Base-by-base conservation (phyloP, 2,888 invertebrate species). In the Lydus trimaculatus region DNA sequence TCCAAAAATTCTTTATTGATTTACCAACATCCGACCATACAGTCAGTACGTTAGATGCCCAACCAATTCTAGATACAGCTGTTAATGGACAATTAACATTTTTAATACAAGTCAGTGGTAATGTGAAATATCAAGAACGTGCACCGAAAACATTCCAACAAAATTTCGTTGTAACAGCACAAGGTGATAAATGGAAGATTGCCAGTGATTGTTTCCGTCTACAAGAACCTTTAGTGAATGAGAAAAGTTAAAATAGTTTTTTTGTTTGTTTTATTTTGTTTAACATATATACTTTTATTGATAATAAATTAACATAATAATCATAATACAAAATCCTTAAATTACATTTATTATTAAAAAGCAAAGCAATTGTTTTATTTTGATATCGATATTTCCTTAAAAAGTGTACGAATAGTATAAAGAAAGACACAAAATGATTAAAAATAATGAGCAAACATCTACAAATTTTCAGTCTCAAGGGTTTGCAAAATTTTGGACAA, bases 121-220 rank as follows among this genome's bases (percentile, higher is more conserved):
- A 90, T 67, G 94, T 97, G 0, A 92, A 91, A 75, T 95, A 92
- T 78, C 89, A 87, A 71, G 87, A 87, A 31, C 89, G 89, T 78
- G 75, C 85, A 0, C 80, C 88, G 20, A 91, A 92, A 78, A 89
- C 91, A 0, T 96, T 95, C 79, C 92, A 92, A 80, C 95, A 97
- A 84, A 94, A 92, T 43, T 97, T 97, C 81, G 87, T 96, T 31
- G 91, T 97, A 64, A 95, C 96, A 0, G 94, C 95, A 6, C 91
- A 94, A 72, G 94, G 91, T 17, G 94, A 95, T 75, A 96, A 96
- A 82, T 97, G 97, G 97, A 97, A 97, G 86, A 94, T 98, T 75
- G 95, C 94, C 13, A 94, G 93, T 58, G 97, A 97, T 82, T 93
- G 92, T 78, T 96, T 95, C 79, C 88, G 97, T 80, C 87, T 94